Evolutionary conservation across 2,888 invertebrate genomes (phyloP).

Genomic region (Ctena decussata): DNA sequence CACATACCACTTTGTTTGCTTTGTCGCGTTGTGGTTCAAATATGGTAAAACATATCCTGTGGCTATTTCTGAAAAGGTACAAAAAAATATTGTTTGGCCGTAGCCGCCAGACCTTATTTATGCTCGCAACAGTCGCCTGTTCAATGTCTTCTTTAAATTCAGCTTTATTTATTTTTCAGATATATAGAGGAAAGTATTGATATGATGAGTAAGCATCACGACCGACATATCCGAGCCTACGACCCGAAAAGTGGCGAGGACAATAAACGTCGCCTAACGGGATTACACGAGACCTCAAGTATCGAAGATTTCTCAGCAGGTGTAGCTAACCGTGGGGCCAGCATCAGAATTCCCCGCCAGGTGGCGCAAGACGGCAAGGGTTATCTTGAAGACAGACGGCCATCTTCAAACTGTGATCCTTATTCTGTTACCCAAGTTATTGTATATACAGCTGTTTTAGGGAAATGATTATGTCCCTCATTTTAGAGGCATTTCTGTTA

Average conservation of each 20-base stretch:
- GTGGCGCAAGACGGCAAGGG: slow-evolving; percentile 97
- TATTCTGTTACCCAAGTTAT: slow-evolving; percentile 85
- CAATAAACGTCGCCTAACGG: slow-evolving; percentile 97
- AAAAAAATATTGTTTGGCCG: too few species aligned
- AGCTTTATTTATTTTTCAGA: slow-evolving; percentile 89
- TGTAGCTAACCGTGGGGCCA: slow-evolving; percentile 97
- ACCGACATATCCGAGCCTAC: slow-evolving; percentile 97
- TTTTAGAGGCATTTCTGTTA: too few species aligned
- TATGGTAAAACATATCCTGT: too few species aligned
- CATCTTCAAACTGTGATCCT: slow-evolving; percentile 87
- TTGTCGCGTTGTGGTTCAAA: too few species aligned
- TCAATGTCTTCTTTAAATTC: too few species aligned
- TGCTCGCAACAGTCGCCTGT: too few species aligned
- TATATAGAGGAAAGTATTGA: slow-evolving; percentile 98
- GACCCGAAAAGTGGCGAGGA: slow-evolving; percentile 98
- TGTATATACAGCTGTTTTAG: slow-evolving; percentile 72
- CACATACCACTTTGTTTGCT: too few species aligned
- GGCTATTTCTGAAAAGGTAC: too few species aligned
- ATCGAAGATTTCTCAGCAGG: slow-evolving; percentile 98
- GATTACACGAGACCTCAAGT: slow-evolving; percentile 98
- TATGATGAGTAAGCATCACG: slow-evolving; percentile 96
- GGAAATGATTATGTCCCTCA: too few species aligned
- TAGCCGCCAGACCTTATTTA: too few species aligned
- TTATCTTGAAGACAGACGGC: slow-evolving; percentile 97
- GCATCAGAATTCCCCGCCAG: slow-evolving; percentile 91